Percentiles rank a stretch among this genome's conserved stretches.
Conservation (phyloP, 2,888 invertebrate species). For the Erpobdella octoculata region DNA sequence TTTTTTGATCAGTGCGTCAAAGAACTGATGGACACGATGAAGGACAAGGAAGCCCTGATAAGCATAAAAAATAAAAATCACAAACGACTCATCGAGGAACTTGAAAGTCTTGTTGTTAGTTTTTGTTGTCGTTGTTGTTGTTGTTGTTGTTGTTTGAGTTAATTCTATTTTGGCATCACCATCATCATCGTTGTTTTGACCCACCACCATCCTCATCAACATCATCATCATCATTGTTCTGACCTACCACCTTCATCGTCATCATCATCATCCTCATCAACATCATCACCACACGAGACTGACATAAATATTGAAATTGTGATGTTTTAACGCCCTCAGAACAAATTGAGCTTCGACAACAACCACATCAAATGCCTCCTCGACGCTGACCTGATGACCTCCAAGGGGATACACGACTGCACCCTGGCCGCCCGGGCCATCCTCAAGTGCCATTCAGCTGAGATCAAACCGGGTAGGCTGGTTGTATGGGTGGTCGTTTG, state of each 20-base stretch:
- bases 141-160: background rate
- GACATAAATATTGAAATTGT: too few species aligned
- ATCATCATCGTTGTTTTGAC: background rate
- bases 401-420: constrained; percentile 52
- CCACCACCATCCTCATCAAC: too few species aligned
- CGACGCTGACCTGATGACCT: constrained; percentile 66
- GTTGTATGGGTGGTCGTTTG: background rate
- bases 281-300: too few species aligned
- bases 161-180: background rate
- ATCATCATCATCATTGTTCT: too few species aligned
- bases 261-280: too few species aligned
- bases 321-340: too few species aligned
- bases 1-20: constrained; percentile 68
- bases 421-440: constrained; percentile 67
- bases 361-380: constrained; percentile 63
- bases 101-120: constrained; percentile 70
- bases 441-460: constrained; percentile 64
- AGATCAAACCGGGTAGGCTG: constrained; percentile 48
- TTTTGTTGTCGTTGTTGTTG: background rate
- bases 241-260: too few species aligned
- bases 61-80: constrained; percentile 79
- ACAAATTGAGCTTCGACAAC: constrained; percentile 61
- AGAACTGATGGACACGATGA: constrained; percentile 81
- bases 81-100: constrained; percentile 67
- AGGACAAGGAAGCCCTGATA: constrained; percentile 78